Evolutionary conservation across 2,888 invertebrate genomes (phyloP), one percentile per base, ranked within the genome.

Genomic region (Strigamia crassipes): DNA sequence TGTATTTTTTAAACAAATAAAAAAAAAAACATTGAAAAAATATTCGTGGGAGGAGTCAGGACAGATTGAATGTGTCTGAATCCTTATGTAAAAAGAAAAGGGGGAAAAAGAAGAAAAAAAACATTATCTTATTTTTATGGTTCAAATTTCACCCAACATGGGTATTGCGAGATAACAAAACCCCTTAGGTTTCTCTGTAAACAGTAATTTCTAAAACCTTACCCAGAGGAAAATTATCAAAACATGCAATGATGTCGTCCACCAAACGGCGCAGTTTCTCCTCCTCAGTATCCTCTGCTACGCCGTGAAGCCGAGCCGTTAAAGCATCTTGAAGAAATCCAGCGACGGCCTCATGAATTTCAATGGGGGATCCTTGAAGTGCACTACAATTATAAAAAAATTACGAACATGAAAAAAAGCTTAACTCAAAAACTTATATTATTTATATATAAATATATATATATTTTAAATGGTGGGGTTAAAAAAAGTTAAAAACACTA

Each of bases 171-270:
- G 38, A 38, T 38, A 38, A 38, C 9, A 38, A 38, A 38, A 38
- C 38, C 38, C 38, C 38, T 38, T 38, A 38, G 38, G 38, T 38
- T 38, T 38, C 38, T 10, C 6, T 51, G 15, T 10, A 6, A 51
- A 18, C 15, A 51, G 18, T 51, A 1, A 18, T 51, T 34, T 42
- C 41, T 61, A 38, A 38, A 38, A 38, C 38, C 38, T 38, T 79
- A 81, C 83, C 83, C 38, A 83, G 61, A 46, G 42, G 78, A 41
- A 83, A 83, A 80, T 82, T 83, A 34, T 83, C 83, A 31, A 83
- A 79, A 38, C 81, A 83, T 15, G 81, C 82, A 18, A 79, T 83
- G 21, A 83, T 83, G 79, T 56, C 79, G 41, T 83, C 81, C 41
- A 83, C 81, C 38, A 83, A 15, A 27, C 79, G 78, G 12, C 81